A percentile compares a stretch with the other conserved stretches of the same genome.
These are phyloP conservation scores for Diachasma alloeum DNA, from an alignment of 1,140 invertebrate species.

Conservation along the genomic window DNA sequence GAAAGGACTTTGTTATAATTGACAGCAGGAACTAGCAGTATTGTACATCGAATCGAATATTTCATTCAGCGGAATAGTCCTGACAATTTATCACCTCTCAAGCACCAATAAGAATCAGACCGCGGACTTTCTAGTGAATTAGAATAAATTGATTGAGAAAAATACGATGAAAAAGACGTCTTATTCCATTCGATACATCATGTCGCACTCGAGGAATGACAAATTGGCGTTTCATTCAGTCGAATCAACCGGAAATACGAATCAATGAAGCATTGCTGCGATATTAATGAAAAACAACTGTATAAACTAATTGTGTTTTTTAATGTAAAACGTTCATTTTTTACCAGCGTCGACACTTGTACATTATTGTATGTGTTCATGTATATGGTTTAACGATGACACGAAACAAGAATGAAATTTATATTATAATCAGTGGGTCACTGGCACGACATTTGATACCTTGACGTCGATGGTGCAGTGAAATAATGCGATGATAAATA, in stretches of 20 bases:
- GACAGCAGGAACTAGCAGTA: not conserved
- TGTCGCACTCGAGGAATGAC: not conserved
- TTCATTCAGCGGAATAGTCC: constrained; percentile 13
- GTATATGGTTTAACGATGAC: not conserved
- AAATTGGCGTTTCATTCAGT: not conserved
- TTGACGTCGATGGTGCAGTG: not conserved
- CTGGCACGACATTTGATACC: not conserved
- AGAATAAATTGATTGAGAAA: not conserved
- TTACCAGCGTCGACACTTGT: constrained; percentile 11
- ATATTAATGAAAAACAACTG: constrained; percentile 10
- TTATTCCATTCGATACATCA: not conserved
- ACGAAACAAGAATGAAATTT: not conserved
- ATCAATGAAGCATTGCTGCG: constrained; percentile 15
- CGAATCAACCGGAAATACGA: not conserved
- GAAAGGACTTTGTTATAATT: not conserved
- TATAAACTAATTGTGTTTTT: constrained; percentile 13
- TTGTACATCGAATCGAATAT: constrained; percentile 18
- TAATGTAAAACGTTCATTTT: constrained; percentile 20
- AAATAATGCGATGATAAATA: not conserved
- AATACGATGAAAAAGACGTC: not conserved
- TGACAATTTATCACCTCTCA: constrained; percentile 17
- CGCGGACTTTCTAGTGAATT: not conserved
- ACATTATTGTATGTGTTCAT: constrained; percentile 29
- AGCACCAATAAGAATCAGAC: not conserved
- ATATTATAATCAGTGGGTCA: not conserved